Base-by-base conservation (phyloP, 2,113 vertebrate genomes). In the Aphyosemion australe region DNA sequence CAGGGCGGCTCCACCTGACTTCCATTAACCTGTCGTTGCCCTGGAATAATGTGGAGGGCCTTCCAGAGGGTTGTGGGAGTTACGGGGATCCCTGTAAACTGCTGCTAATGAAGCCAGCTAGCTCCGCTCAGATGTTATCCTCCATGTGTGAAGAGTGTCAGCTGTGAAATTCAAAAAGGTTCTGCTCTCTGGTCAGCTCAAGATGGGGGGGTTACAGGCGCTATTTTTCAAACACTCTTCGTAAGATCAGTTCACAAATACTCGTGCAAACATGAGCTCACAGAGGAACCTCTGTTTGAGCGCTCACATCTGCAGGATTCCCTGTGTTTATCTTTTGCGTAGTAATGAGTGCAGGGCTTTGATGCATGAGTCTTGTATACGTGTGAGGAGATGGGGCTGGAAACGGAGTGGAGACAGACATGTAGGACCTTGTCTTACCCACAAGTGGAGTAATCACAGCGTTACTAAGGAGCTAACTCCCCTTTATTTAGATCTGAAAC, bases 1-100 rank as follows among this genome's bases (percentile, higher is more conserved):
- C 46, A 82, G 57, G 18, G 34, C 62, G 56, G 70, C 59, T 58
- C 73, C 85, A 84, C 74, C 87, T 92, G 89, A 84, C 59, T 84
- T 70, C 63, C 72, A 80, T 91, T 90, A 92, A 78, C 86, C 87
- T 83, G 84, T 77, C 19, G 61, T 71, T 87, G 71, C 72, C 76
- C 83, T 75, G 57, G 18, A 84, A 83, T 81, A 83, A 84, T 77
- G 77, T 51, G 78, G 79, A 87, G 72, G 65, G 81, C 65, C 72
- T 83, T 77, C 73, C 74, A 74, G 49, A 65, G 77, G 67, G 71
- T 50, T 67, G 50, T 70, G 65, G 56, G 49, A 85, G 78, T 68
- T 75, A 82, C 10, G 61, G 84, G 80, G 74, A 83, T 59, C 68
- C 65, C 74, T 61, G 65, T 82, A 85, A 83, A 86, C 20, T 34